phyloP scores from a whole-genome alignment of 2,888 invertebrate species.

The Temnothorax ravouxi region DNA sequence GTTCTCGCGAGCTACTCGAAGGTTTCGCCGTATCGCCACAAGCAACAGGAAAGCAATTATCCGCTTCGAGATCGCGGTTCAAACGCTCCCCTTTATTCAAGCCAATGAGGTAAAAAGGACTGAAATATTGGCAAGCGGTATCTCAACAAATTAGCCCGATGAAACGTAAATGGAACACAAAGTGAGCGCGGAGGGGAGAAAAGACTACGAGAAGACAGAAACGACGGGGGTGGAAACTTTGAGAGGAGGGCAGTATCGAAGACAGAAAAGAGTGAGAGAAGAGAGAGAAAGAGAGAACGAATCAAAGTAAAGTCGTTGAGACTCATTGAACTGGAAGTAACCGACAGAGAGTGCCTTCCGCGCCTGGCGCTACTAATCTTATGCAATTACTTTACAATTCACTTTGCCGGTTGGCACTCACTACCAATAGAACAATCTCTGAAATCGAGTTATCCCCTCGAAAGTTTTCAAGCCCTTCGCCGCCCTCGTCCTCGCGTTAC shows the following conservation, averaged over 20 bases:
- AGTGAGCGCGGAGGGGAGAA: slow-evolving; percentile 68
- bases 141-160: slow-evolving; percentile 86
- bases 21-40: slow-evolving; percentile 66
- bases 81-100: slow-evolving; percentile 75
- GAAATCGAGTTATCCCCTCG: slow-evolving; percentile 82
- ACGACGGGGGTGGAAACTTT: slow-evolving; percentile 55
- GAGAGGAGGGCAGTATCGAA: slow-evolving; percentile 51
- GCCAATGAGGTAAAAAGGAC: slow-evolving; percentile 83
- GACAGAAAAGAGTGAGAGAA: slow-evolving; percentile 51
- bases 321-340: slow-evolving; percentile 86
- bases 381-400: slow-evolving; percentile 86
- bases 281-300: slow-evolving; percentile 73
- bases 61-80: slow-evolving; percentile 81
- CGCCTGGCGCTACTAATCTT: slow-evolving; percentile 85
- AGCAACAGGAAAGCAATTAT: slow-evolving; percentile 83
- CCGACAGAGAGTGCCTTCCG: slow-evolving; percentile 85
- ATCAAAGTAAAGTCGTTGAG: slow-evolving; percentile 86
- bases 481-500: slow-evolving; percentile 43
- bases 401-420: slow-evolving; percentile 84
- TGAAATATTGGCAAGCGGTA: slow-evolving; percentile 86
- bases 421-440: slow-evolving; percentile 83
- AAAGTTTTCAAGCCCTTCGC: slow-evolving; percentile 67
- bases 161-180: slow-evolving; percentile 84
- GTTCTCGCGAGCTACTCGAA: slow-evolving; percentile 65
- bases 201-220: slow-evolving; percentile 77